phyloP scores from a whole-genome alignment of 2,797 vertebrate genomes.

The Tragelaphus oryx region DNA sequence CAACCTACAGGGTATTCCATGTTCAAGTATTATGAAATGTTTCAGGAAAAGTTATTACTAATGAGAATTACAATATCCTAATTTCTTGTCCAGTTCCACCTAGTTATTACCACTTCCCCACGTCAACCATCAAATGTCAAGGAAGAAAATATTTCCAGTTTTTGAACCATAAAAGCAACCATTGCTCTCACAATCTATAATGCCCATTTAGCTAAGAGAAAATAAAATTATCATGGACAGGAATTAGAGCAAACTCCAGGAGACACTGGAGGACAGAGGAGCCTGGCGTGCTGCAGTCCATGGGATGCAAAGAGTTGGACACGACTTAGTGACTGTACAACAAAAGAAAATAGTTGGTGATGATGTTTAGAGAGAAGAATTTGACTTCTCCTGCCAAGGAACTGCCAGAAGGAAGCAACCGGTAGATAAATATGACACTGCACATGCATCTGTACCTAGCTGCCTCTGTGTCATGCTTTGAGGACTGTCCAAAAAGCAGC shows the following conservation, averaged over 20 bases:
- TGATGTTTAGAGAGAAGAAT: not conserved
- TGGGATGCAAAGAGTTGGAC: not conserved
- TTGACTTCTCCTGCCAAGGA: conserved; percentile 33
- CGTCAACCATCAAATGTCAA: not conserved
- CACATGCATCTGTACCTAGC: not conserved
- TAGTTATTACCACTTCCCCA: not conserved
- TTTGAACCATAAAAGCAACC: not conserved
- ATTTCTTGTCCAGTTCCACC: not conserved
- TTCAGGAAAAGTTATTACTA: not conserved
- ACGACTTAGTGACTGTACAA: fast-evolving
- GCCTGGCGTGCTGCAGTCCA: not conserved
- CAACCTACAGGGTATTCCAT: not conserved
- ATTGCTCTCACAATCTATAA: not conserved
- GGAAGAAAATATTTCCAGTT: not conserved
- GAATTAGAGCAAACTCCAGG: not conserved
- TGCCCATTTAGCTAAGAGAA: conserved; percentile 21
- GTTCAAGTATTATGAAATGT: not conserved
- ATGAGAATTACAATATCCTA: not conserved
- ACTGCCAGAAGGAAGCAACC: not conserved
- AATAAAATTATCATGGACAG: not conserved
- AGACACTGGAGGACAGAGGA: not conserved
- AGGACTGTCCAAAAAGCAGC: conserved; percentile 26
- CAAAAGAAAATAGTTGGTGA: not conserved
- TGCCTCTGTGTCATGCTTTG: conserved; percentile 17
- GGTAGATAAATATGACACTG: not conserved